phyloP scores from a whole-genome alignment of 2,113 vertebrate genomes.

The Grammomys dolichurus region DNA sequence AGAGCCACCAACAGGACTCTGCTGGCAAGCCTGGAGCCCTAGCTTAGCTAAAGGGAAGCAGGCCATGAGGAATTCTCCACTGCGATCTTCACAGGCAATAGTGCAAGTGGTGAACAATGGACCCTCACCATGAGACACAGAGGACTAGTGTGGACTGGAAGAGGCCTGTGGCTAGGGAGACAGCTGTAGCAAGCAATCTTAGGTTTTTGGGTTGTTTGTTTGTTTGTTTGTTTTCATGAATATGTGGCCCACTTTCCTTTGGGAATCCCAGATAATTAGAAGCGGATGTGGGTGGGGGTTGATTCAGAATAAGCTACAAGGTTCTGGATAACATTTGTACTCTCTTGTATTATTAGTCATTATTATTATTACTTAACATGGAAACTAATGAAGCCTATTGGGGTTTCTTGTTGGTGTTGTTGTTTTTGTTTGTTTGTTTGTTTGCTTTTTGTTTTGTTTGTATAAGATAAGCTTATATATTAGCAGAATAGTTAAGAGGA shows the following conservation, averaged over 20 bases:
- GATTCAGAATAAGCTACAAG: background rate
- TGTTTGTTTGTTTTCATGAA: background rate
- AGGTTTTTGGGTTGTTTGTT: background rate
- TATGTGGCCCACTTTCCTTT: background rate
- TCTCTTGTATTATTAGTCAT: background rate
- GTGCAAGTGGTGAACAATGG: background rate
- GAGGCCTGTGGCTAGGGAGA: background rate
- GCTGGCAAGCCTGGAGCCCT: background rate
- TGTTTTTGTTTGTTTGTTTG: background rate
- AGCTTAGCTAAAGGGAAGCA: background rate
- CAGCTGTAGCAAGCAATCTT: background rate
- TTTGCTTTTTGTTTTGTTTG: background rate
- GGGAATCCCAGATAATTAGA: background rate
- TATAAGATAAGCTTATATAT: background rate
- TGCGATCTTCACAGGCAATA: background rate
- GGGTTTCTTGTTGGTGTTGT: background rate
- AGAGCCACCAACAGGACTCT: background rate
- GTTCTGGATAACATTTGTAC: conserved; percentile 22
- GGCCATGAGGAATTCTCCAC: background rate
- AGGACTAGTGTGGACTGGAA: background rate
- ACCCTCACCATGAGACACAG: background rate
- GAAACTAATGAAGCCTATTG: background rate
- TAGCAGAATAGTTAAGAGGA: background rate
- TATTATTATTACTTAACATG: background rate
- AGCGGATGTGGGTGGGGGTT: background rate